Conservation (phyloP, 30 jellyfish, hydroid and myxozoan genomes). For the Aurelia coerulea region DNA sequence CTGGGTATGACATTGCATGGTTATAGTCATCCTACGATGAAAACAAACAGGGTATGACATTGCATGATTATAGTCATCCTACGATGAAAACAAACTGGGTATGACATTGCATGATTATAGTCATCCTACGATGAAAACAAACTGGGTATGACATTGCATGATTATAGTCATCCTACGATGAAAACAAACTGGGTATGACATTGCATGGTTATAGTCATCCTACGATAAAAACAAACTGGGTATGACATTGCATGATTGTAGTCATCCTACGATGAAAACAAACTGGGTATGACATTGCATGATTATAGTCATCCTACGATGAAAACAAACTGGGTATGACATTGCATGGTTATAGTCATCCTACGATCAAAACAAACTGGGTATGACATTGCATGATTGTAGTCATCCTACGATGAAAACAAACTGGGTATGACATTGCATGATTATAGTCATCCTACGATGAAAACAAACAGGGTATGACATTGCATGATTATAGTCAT, state of each 20-base stretch:
- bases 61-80: constrained; percentile 66
- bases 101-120: constrained; percentile 59
- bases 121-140: constrained; percentile 41
- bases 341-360: constrained; percentile 55
- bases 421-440: constrained; percentile 71
- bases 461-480: constrained; percentile 58
- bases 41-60: constrained; percentile 63
- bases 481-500: constrained; percentile 50
- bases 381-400: constrained; percentile 60
- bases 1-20: constrained; percentile 70
- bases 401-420: constrained; percentile 35
- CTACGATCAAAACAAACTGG: constrained; percentile 50
- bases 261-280: constrained; percentile 39
- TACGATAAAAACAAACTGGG: constrained; percentile 38
- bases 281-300: constrained; percentile 68
- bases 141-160: constrained; percentile 71
- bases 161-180: constrained; percentile 52
- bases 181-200: constrained; percentile 62
- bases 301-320: constrained; percentile 57
- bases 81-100: constrained; percentile 35
- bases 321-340: constrained; percentile 59
- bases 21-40: constrained; percentile 52
- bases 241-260: constrained; percentile 62
- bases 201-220: constrained; percentile 62
- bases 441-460: constrained; percentile 59